Conservation (phyloP, 2,797 vertebrate genomes). For the Ptychadena robeensis region DNA sequence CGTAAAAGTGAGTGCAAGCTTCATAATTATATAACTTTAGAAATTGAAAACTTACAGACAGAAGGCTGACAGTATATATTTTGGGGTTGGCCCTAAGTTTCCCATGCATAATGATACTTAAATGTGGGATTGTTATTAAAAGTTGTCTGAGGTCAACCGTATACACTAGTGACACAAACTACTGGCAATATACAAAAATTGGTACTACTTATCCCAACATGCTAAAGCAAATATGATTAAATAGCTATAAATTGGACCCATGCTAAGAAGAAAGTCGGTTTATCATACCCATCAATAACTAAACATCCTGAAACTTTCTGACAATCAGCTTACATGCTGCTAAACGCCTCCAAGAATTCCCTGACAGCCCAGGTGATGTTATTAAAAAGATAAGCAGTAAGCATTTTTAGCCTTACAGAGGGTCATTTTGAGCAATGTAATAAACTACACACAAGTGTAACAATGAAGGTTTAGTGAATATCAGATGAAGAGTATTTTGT, state of each 20-base stretch:
- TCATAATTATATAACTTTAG: not conserved
- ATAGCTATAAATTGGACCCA: not conserved
- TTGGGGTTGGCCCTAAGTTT: not conserved
- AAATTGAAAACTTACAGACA: not conserved
- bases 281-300: not conserved
- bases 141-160: not conserved
- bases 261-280: not conserved
- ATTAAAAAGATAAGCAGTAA: not conserved
- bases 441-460: too few relatives aligned
- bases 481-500: too few relatives aligned
- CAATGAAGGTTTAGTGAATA: too few relatives aligned
- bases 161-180: not conserved
- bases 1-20: not conserved
- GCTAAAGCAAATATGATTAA: not conserved
- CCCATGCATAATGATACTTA: not conserved
- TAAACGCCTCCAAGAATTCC: not conserved
- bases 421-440: too few relatives aligned
- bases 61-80: not conserved
- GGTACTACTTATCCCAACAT: not conserved
- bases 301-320: not conserved
- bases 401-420: too few relatives aligned
- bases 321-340: not conserved
- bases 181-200: not conserved
- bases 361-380: not conserved
- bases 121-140: not conserved